phyloP scores from a whole-genome alignment of 1,140 invertebrate species.

The Drosophila watanabei region DNA sequence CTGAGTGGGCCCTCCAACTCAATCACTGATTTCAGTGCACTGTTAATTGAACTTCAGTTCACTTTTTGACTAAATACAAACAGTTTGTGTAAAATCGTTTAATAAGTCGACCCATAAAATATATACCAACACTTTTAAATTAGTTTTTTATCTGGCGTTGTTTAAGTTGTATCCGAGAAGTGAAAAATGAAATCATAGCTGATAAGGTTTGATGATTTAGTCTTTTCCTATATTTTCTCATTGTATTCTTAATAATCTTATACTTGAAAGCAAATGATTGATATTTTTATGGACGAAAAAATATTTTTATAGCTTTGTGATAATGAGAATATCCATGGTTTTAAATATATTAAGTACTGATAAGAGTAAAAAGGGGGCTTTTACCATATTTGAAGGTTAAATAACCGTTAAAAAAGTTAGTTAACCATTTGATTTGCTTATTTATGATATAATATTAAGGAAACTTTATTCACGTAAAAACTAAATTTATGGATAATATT shows the following conservation, averaged over 20 bases:
- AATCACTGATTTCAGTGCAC: slow-evolving; percentile 51
- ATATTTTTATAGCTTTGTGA: neutral
- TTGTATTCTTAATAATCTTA: neutral
- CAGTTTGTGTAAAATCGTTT: neutral
- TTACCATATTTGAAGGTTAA: neutral
- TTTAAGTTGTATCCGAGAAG: neutral
- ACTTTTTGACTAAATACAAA: slow-evolving; percentile 3
- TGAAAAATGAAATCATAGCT: slow-evolving; percentile 1
- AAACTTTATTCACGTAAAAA: too few species aligned
- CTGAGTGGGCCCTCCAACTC: slow-evolving; percentile 25
- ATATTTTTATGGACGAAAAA: neutral
- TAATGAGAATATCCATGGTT: neutral
- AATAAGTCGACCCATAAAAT: neutral
- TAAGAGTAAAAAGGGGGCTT: neutral
- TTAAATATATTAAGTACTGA: neutral
- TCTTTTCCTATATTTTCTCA: slow-evolving; percentile 4
- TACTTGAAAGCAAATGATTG: slow-evolving; percentile 14
- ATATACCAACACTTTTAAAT: neutral
- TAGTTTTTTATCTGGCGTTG: slow-evolving; percentile 2
- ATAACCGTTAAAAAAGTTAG: neutral
- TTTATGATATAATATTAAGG: neutral
- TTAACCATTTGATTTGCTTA: neutral
- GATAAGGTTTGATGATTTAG: slow-evolving; percentile 6
- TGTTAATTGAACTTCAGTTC: slow-evolving; percentile 53
- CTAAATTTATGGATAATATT: neutral